Conservation (phyloP, 2,113 vertebrate genomes). For the Ornithorhynchus anatinus region DNA sequence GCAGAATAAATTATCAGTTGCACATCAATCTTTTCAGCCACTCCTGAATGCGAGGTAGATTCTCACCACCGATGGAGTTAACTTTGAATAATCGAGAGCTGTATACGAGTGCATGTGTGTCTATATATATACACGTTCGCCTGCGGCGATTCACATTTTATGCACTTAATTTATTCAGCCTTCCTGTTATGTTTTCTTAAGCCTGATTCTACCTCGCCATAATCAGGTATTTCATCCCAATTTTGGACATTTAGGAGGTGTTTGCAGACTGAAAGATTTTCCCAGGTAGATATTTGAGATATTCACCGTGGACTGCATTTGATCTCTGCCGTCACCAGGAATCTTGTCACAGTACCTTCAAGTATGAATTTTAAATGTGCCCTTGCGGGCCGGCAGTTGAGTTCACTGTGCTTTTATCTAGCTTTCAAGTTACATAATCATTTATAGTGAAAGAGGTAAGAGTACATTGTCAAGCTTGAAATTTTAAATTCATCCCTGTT, state of each 20-base stretch:
- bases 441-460: background rate
- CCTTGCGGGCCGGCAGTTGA: background rate
- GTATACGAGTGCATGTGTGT: too few relatives aligned
- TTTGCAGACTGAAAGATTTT: background rate
- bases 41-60: too few relatives aligned
- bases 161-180: background rate
- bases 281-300: background rate
- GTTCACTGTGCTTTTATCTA: background rate
- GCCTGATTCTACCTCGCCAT: background rate
- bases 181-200: background rate
- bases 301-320: background rate
- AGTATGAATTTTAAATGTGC: background rate
- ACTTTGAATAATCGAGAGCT: too few relatives aligned
- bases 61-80: too few relatives aligned
- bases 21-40: too few relatives aligned
- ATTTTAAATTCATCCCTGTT: too few relatives aligned
- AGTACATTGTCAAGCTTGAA: too few relatives aligned
- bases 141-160: too few relatives aligned
- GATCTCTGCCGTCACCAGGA: background rate
- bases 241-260: background rate
- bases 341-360: constrained; percentile 6
- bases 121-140: too few relatives aligned
- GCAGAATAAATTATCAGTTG: too few relatives aligned
- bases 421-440: background rate
- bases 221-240: background rate